Base-by-base conservation (phyloP, 2,888 invertebrate genomes). In the Latrodectus hesperus region DNA sequence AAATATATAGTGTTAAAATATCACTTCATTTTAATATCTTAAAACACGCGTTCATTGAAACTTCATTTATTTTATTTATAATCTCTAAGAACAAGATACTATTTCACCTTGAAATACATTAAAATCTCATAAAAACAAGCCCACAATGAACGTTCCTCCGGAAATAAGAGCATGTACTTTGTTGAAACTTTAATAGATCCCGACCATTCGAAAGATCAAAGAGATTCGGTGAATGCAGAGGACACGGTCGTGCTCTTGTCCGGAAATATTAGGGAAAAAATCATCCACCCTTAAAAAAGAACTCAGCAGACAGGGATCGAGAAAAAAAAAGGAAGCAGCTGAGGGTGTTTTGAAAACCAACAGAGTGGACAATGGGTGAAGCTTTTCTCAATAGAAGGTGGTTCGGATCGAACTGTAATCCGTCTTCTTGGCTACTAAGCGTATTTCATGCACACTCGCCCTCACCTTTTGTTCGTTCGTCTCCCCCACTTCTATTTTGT, bases 321-420 rank as follows among this genome's bases (percentile, higher is more conserved):
- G 38, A 55, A 74, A 26, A 74, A 26, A 77, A 64, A 76, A 71
- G 72, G 60, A 17, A 12, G 70, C 71, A 49, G 51, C 75, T 68
- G 49, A 76, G 72, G 71, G 81, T 76, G 86, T 86, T 86, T 81
- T 76, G 72, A 86, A 86, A 81, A 86, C 72, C 86, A 86, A 86
- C 86, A 86, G 86, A 86, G 65, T 86, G 86, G 86, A 86, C 86
- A 86, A 86, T 81, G 86, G 86, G 71, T 72, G 53, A 17, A 76
- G 71, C 22, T 77, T 38, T 72, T 72, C 72, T 74, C 75, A 81
- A 53, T 55, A 75, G 64, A 76, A 52, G 60, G 70, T 78, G 81
- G 86, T 71, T 55, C 64, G 86, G 81, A 76, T 68, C 76, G 81
- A 72, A 81, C 77, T 51, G 81, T 86, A 81, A 86, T 86, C 86